Conservation (phyloP, 2,113 vertebrate species). For the Charadrius vociferus region DNA sequence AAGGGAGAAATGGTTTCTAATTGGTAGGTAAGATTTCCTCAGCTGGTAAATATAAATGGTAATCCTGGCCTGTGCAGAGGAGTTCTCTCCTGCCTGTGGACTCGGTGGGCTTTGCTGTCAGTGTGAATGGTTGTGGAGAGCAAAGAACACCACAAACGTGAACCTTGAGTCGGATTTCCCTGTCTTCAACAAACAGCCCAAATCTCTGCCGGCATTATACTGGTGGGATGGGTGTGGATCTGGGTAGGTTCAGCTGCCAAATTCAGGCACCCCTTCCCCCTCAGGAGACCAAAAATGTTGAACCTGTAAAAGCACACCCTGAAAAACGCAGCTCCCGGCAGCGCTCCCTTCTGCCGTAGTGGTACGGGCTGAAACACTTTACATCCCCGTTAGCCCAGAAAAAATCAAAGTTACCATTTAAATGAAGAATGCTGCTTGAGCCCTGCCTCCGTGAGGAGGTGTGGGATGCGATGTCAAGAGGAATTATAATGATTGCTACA, state of each 20-base stretch:
- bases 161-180: background rate
- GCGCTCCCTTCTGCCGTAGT: background rate
- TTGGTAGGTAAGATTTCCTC: conserved; percentile 11
- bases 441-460: background rate
- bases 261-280: background rate
- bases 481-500: conserved; percentile 51
- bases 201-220: background rate
- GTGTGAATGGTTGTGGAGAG: background rate
- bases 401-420: conserved; percentile 41
- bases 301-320: background rate
- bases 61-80: background rate
- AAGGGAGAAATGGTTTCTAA: background rate
- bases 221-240: background rate
- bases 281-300: background rate
- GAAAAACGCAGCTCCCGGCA: background rate
- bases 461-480: conserved; percentile 32
- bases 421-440: conserved; percentile 38
- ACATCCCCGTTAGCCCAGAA: background rate
- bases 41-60: background rate
- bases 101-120: background rate
- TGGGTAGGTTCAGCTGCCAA: background rate
- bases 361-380: background rate
- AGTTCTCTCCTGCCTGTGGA: background rate
- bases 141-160: background rate
- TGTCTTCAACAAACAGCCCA: background rate